Evolutionary conservation across 1,140 invertebrate genomes (phyloP).

Genomic region (Temnothorax nylanderi): DNA sequence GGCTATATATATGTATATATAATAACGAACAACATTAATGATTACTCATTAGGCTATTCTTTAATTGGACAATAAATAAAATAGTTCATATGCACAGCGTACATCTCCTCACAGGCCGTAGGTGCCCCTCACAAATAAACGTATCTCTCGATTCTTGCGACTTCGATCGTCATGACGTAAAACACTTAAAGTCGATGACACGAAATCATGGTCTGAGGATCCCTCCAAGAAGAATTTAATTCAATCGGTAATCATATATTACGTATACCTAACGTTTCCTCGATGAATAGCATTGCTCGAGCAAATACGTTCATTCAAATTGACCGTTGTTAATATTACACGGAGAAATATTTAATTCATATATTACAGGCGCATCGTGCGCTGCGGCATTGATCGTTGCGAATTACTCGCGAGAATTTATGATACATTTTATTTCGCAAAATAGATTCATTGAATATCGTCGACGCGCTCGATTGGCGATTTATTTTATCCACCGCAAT

Average conservation of each 20-base stretch:
- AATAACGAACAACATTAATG: slow-evolving; percentile 82
- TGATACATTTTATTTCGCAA: neutral
- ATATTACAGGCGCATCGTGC: neutral
- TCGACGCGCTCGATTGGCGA: neutral
- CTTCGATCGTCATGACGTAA: slow-evolving; percentile 13
- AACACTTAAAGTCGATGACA: slow-evolving; percentile 33
- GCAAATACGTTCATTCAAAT: slow-evolving; percentile 34
- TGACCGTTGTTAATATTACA: slow-evolving; percentile 13
- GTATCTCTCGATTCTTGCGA: slow-evolving; percentile 16
- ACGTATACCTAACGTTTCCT: neutral
- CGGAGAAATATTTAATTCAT: slow-evolving; percentile 10
- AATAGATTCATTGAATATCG: slow-evolving; percentile 7
- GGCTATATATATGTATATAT: slow-evolving; percentile 57
- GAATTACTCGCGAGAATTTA: slow-evolving; percentile 7
- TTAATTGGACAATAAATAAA: slow-evolving; percentile 83
- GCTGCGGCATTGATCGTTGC: neutral
- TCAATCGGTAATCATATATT: neutral
- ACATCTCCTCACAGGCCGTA: slow-evolving; percentile 58
- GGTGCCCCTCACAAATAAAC: slow-evolving; percentile 22
- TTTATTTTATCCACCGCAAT: neutral
- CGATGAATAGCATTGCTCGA: slow-evolving; percentile 16
- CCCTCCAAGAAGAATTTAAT: slow-evolving; percentile 31
- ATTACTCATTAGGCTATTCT: slow-evolving; percentile 77
- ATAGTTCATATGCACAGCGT: slow-evolving; percentile 73
- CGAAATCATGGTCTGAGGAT: slow-evolving; percentile 43